phyloP scores from a whole-genome alignment of 2,888 invertebrate genomes.

The Drosophila nr. perissopoda region DNA sequence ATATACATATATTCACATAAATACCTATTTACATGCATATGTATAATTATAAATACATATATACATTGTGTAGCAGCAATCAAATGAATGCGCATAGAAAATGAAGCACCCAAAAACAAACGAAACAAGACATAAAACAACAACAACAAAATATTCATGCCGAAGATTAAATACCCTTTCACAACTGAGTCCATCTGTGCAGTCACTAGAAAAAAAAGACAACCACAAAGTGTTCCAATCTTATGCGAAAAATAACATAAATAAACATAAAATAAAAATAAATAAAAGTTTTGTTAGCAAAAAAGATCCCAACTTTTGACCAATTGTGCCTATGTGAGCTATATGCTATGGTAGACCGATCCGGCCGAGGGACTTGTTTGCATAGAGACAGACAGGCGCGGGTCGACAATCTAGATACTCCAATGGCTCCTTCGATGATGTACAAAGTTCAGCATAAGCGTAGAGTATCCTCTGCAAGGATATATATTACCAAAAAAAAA shows the following conservation, averaged over 20 bases:
- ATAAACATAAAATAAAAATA: not conserved
- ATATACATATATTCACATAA: not conserved
- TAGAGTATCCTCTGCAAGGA: not conserved
- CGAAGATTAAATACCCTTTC: not conserved
- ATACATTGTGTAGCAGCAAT: constrained; percentile 44
- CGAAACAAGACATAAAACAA: constrained; percentile 3
- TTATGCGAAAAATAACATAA: not conserved
- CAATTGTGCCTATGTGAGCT: not conserved
- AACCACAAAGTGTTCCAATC: not conserved
- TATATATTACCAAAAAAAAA: not conserved
- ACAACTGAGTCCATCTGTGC: not conserved
- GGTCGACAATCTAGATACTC: not conserved
- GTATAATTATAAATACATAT: not conserved
- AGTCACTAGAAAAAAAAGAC: not conserved
- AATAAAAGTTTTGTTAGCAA: not conserved
- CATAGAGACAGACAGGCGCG: not conserved
- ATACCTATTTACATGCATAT: not conserved
- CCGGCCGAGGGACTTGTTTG: not conserved
- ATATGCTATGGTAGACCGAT: not conserved
- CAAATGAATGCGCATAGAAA: constrained; percentile 56
- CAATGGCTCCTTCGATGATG: not conserved
- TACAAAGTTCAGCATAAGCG: not conserved
- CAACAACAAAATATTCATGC: not conserved
- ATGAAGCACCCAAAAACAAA: constrained; percentile 21
- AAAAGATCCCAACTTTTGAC: not conserved